Evolutionary conservation across 2,797 vertebrate genomes (phyloP), one percentile per base, ranked within the genome.

Genomic region (Enteromius anoplus): DNA sequence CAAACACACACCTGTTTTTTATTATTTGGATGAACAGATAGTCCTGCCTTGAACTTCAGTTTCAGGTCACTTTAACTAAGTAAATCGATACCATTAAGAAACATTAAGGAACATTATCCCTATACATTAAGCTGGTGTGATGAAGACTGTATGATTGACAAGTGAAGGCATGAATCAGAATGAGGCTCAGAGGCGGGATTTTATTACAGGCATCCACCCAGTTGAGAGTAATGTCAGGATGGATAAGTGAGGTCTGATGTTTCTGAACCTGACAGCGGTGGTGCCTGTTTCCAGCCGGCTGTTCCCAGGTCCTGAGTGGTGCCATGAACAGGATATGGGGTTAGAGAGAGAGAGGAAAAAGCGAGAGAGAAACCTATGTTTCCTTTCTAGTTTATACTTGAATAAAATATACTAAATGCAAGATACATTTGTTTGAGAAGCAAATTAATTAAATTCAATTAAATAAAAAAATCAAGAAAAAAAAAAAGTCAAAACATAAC

Each of bases 121-220:
- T 29, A 17, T 40, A 70, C 37, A 70, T 32, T 42, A 26, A 40
- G 26, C 2, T 66, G 75, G 23, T 34, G 37, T 70, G 11, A n/a
- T 70, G 64, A 72, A 40, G 47, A 79, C 53, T 42, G 40, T 82
- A 72, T 90, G 88, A 89, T 87, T 72, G 84, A 88, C 81, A 79
- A 66, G 82, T 73, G 11, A 68, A 15, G 9, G 47, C 19, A 62
- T 21, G 8, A 85, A 64, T 81, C 23, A 60, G 68, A 40, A 23
- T 5, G 15, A 53, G 34, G 10, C 32, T 51, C 11, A 21, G n/a
- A 73, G 81, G 71, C 47, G 49, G 80, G 47, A 40, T 17, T 55
- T 78, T 55, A 62, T 51, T 29, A 55, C 17, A 42, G 42, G n/a
- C 58, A 85, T n/a, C 66, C 66, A 64, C 55, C 76, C 64, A 76